These are phyloP conservation scores for Euthynnus affinis DNA, from an alignment of 2,797 vertebrate species.

Conservation along the genomic window DNA sequence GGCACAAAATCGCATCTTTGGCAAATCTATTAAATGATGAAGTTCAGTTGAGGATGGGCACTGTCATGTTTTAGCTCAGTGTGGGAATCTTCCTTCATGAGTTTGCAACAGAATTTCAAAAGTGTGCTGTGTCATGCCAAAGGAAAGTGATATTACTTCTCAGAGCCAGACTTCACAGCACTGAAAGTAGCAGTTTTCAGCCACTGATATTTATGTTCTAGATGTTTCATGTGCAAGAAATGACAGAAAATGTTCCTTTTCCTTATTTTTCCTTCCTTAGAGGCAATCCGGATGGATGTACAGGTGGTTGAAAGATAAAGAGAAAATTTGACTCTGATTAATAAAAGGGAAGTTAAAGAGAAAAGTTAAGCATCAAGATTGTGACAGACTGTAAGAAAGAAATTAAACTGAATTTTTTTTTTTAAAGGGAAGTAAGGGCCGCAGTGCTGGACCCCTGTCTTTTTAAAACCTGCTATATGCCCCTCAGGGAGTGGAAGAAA, in stretches of 20 bases:
- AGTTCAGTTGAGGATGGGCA: not conserved
- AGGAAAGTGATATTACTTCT: constrained; percentile 39
- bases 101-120: constrained; percentile 35
- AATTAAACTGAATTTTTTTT: too few relatives aligned
- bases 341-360: constrained; percentile 3
- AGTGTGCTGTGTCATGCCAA: constrained; percentile 23
- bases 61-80: constrained; percentile 10
- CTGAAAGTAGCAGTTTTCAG: constrained; percentile 22
- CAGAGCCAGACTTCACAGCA: constrained; percentile 11
- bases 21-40: not conserved
- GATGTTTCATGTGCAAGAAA: constrained; percentile 29
- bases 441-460: constrained; percentile 19
- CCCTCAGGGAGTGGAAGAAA: constrained; percentile 62
- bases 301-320: not conserved
- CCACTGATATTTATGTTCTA: constrained; percentile 21
- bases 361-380: constrained; percentile 23
- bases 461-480: constrained; percentile 49
- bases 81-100: constrained; percentile 13
- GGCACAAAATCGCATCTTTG: not conserved
- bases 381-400: constrained; percentile 22
- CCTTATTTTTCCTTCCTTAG: not conserved
- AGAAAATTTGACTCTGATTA: not conserved
- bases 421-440: constrained; percentile 22
- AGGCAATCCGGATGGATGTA: constrained; percentile 15
- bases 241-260: not conserved